A percentile compares a stretch with the other conserved stretches of the same genome.
phyloP scores from a whole-genome alignment of 1,140 invertebrate genomes.

The Drepana arcuata region DNA sequence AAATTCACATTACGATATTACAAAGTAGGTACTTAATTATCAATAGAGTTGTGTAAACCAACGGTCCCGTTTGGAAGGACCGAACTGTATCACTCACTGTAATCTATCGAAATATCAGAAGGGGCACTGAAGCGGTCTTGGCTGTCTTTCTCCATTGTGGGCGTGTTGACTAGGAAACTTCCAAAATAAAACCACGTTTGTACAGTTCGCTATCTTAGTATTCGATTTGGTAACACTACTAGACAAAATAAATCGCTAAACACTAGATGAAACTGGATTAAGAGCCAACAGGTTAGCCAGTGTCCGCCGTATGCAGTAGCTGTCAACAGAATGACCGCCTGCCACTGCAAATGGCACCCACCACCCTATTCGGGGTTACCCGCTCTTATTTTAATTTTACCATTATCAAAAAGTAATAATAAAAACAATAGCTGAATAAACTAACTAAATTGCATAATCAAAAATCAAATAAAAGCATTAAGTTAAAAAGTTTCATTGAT shows the following conservation, averaged over 20 bases:
- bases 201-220: neutral
- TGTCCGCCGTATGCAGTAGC: neutral
- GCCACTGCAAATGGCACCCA: neutral
- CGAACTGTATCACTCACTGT: too few relatives aligned
- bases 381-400: neutral
- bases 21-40: too few relatives aligned
- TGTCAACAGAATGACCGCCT: neutral
- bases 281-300: neutral
- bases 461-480: too few relatives aligned
- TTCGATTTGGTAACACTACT: neutral
- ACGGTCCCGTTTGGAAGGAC: too few relatives aligned
- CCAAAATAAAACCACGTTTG: neutral
- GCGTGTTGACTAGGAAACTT: neutral
- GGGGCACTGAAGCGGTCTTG: neutral
- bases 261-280: neutral
- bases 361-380: neutral
- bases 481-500: too few relatives aligned
- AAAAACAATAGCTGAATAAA: too few relatives aligned
- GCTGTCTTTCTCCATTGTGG: neutral
- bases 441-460: too few relatives aligned
- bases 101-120: neutral
- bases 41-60: too few relatives aligned
- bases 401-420: too few relatives aligned
- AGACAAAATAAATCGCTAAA: neutral
- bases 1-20: too few relatives aligned